Base-by-base conservation (phyloP, 2,888 invertebrate species). In the Ormyrus thymus region DNA sequence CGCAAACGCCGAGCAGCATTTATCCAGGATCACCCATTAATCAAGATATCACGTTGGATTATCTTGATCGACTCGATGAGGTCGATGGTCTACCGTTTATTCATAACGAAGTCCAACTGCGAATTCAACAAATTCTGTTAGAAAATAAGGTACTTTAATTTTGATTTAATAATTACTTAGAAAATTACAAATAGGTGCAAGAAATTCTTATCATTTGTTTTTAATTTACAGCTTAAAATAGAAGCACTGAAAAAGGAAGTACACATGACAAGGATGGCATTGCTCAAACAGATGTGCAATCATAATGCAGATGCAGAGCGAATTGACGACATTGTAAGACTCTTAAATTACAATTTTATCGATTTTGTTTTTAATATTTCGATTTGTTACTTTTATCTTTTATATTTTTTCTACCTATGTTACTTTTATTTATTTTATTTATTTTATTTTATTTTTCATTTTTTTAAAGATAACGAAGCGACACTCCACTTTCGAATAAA, bases 121-220 rank as follows among this genome's bases (percentile, higher is more conserved):
- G 97, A 82, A 92, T 97, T 86, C 94, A 95, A 88, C 95, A 96
- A 90, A 95, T 97, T 86, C 94, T 96, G 85, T 92, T 94, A 78
- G 95, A 95, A 83, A 94, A 96, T 88, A 94, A 94, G 93, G 96
- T 96, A 87, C 72, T 48, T 53, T 7, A 56, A 15, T 65, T 55
- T 29, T 69, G n/a, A 55, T 50, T n/a, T 50, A 9, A 7, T 70
- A 46, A 10, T 51, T 51, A 51, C 10, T 51, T 10, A 5, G 5
- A 51, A 56, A n/a, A 8, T 10, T 51, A 51, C 10, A 51, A 51
- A 51, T 51, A 10, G 51, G 51, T 51, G 6, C 11, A 55, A 55
- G 10, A 68, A 8, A 61, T 9, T 45, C 6, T 46, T 50, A 51
- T 62, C 1, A 45, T n/a, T 29, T n/a, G 0, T 53, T 13, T 43